Evolutionary conservation across 2,888 invertebrate species (phyloP), one percentile per base, ranked within the genome.

Genomic region (Disparrhopalites patrizii): DNA sequence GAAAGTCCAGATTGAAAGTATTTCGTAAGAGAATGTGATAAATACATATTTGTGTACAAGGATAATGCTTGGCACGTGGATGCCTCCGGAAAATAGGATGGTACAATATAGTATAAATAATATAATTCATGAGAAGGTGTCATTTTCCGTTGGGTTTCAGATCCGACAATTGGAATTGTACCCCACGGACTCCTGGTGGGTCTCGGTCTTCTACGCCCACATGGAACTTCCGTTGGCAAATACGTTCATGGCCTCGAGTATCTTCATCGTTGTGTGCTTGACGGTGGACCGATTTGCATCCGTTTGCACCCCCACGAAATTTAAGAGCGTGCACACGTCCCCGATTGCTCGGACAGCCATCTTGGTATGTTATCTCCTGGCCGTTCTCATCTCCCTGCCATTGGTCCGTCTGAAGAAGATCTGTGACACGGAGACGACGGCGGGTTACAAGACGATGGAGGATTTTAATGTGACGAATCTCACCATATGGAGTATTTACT

Each of bases 221-320:
- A 72, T 82, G 65, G 82, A 81, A 64, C 78, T 81, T 61, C 80
- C 81, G 0, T 70, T 81, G 62, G 79, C 81, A 23, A 82, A 82
- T 72, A 78, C 79, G 3, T 78, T 81, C 73, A 82, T 82, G 81
- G 81, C 81, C 4, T 78, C 80, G 33, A 79, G 79, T 57, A 81
- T 82, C n/a, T 82, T 81, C 77, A 79, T 82, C 65, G 81, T 82
- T 10, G 80, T 82, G 5, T 81, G 81, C 66, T 78, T 82, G 23
- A 82, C 82, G 1, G 77, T 82, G 20, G 81, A 81, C 69, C 78
- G 82, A 33, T 82, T 81, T 75, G 79, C 81, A 69, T 81, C 82
- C 5, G 80, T 82, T 13, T 81, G 81, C 70, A 77, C 77, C 33
- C 79, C 79, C n/a, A 78, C 78, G 4, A 76, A 78, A 62, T 80